Evolutionary conservation across 2,797 vertebrate genomes (phyloP), one percentile per base, ranked within the genome.

Genomic region (Helarctos malayanus): DNA sequence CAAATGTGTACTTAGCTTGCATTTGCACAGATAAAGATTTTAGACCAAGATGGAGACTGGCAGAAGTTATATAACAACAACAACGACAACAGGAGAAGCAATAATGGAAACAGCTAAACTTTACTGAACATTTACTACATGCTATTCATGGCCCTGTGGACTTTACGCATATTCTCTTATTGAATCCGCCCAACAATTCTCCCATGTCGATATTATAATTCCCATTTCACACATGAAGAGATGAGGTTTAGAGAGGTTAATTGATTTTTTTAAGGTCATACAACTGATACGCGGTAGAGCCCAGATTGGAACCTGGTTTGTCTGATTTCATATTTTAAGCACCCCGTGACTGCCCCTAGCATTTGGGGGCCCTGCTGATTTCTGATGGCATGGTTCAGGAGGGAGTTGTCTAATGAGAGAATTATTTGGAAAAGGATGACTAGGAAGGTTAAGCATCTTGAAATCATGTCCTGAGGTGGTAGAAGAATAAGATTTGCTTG

Each of bases 11-110:
- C 93, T 90, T 92, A 96, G 47, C 14, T 76, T 96, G 12, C 56
- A 92, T 92, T 92, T 95, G 57, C 78, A 91, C 35, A 61, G n/a
- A 56, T 68, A 57, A 0, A 73, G 71, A 82, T 85, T 87, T 95
- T 92, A 87, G 86, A 78, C 73, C n/a, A 68, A 84, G 49, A 75
- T 68, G 49, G 63, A 56, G 12, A 73, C 78, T 95, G 82, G 68
- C 27, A 78, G 47, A 89, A 63, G 29, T 85, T 21, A 27, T 10
- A 27, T 59, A 47, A 87, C 4, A 71, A 41, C 21, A 75, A 29
- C 45, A 76, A 38, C 38, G 38, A 38, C 38, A 38, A 38, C 38
- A 38, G 38, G 38, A 38, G 38, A 38, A 68, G 18, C 83, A 49
- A 21, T 68, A 27, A 73, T 54, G 54, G 3, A 18, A 38, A 23